phyloP scores from a whole-genome alignment of 2,797 vertebrate genomes.

The Spea hammondii region DNA sequence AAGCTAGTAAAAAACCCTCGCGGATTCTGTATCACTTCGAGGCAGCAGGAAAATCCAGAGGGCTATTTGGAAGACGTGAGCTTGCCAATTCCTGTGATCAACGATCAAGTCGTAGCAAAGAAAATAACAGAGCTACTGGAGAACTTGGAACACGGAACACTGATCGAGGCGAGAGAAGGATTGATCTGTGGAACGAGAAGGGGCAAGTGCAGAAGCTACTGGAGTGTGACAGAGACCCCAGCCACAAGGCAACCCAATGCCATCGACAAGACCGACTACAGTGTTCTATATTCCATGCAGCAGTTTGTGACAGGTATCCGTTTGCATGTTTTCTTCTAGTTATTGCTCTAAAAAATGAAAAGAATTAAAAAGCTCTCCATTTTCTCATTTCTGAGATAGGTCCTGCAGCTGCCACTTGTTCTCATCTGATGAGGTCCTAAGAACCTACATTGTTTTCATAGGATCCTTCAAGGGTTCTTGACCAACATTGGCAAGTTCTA shows the following conservation, averaged over 20 bases:
- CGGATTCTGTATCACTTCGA: slow-evolving; percentile 75
- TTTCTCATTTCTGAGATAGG: too few species aligned
- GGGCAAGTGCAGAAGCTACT: slow-evolving; percentile 73
- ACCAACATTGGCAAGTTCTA: too few species aligned
- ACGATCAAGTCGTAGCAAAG: slow-evolving; percentile 63
- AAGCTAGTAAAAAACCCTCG: slow-evolving; percentile 63
- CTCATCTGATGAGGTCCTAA: too few species aligned
- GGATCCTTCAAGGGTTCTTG: too few species aligned
- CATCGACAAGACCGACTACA: slow-evolving; percentile 68
- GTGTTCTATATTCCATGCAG: slow-evolving; percentile 64
- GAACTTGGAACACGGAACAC: slow-evolving; percentile 70
- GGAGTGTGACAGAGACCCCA: slow-evolving; percentile 75
- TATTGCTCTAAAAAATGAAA: too few species aligned
- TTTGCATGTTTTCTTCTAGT: neutral
- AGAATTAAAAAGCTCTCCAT: too few species aligned
- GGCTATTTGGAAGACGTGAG: slow-evolving; percentile 63
- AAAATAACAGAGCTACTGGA: slow-evolving; percentile 71
- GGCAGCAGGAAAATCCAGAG: slow-evolving; percentile 31
- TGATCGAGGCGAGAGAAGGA: slow-evolving; percentile 60
- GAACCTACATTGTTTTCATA: too few species aligned
- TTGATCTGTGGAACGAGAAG: slow-evolving; percentile 66
- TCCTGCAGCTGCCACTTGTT: too few species aligned
- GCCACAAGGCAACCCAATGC: slow-evolving; percentile 54
- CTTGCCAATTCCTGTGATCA: slow-evolving; percentile 70
- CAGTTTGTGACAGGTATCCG: slow-evolving; percentile 72